phyloP scores from a whole-genome alignment of 2,888 invertebrate genomes.

The Branchipolynoe longqiensis region DNA sequence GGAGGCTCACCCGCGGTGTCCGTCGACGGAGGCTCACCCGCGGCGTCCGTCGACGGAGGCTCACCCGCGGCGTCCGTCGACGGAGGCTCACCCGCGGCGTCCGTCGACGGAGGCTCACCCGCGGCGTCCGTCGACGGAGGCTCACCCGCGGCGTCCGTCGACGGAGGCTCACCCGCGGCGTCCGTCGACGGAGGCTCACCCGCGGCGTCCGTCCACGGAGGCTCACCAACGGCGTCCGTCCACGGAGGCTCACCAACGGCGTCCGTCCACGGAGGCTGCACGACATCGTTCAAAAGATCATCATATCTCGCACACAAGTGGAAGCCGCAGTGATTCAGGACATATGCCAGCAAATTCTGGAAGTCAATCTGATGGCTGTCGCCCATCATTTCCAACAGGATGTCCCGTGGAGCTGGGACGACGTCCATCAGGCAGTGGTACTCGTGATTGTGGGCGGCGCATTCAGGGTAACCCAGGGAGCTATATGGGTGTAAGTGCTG shows the following conservation, averaged over 20 bases:
- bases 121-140: neutral
- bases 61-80: neutral
- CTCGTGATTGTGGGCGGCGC: too few species aligned
- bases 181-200: too few species aligned
- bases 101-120: neutral
- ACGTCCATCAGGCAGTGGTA: too few species aligned
- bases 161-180: neutral
- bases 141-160: neutral
- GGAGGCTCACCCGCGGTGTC: neutral
- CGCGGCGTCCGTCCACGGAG: slow-evolving; percentile 5
- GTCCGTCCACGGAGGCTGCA: neutral
- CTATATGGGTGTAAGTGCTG: neutral
- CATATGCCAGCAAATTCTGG: too few species aligned
- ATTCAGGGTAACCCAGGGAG: neutral
- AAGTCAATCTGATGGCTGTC: too few species aligned
- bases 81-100: too few species aligned
- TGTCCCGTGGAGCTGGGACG: too few species aligned
- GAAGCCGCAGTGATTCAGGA: too few species aligned
- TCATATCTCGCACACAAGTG: neutral
- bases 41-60: neutral
- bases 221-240: too few species aligned
- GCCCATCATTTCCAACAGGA: too few species aligned
- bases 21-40: too few species aligned
- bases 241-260: neutral
- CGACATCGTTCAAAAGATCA: neutral